Base-by-base conservation (phyloP, 1,140 invertebrate genomes). In the Lethocerus indicus region DNA sequence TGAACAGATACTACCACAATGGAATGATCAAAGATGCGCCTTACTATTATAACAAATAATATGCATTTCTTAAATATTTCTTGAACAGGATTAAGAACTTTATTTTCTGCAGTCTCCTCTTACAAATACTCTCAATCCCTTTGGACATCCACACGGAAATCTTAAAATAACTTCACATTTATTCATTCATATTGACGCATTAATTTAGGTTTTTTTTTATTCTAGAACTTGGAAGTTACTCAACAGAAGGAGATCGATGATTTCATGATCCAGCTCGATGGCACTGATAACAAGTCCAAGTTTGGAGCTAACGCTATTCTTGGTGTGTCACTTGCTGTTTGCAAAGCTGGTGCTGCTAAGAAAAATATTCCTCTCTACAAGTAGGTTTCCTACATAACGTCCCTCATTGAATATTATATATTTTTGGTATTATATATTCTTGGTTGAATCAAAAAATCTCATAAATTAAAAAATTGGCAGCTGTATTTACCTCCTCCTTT, bases 271-370 rank as follows among this genome's bases (percentile, higher is more conserved):
- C 75, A 81, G 57, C 68, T 97, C 41, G 95, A 98, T 71, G 93
- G 92, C 24, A 98, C 94, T 50, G 87, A 93, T 55, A 98, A 97
- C 66, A 98, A 98, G 70, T 77, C 78, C 21, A 93, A 89, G 60
- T 74, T 95, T 57, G 94, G 95, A 59, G 95, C 94, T 47, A 98
- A 98, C 72, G 92, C 95, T 41, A 96, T 98, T 67, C 71, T 98
- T 48, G 94, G 93, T 50, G 88, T 98, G 13, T 98, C 94, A 7
- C 67, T 98, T 58, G 95, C 95, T 55, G 83, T 94, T 0, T 85
- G 82, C 64, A 96, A 97, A 69, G 95, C 94, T 61, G 95, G 91
- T 47, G 95, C 95, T 58, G 88, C 88, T 53, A 84, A 94, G 62
- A 92, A 94, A 67, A 82, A 79, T 41, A 66, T 95, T 26, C 88